Conservation (phyloP, 2,888 invertebrate species). For the Lasioglossum calceatum region DNA sequence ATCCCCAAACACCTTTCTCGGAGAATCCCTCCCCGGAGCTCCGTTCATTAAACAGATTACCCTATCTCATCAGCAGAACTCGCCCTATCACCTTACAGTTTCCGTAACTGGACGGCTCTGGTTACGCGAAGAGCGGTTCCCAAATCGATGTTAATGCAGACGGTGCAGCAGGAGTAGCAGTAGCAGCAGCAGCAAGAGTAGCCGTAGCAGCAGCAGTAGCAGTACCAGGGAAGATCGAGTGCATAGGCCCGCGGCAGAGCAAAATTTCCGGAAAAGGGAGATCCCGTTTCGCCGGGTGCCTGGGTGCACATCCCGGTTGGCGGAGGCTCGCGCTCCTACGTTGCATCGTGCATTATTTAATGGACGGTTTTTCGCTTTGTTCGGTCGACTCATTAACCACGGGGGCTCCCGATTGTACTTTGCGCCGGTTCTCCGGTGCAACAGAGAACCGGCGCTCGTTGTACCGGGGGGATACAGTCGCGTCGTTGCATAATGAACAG, state of each 20-base stretch:
- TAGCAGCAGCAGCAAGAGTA: background rate
- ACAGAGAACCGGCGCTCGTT: constrained; percentile 74
- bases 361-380: constrained; percentile 83
- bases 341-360: constrained; percentile 83
- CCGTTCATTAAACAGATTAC: background rate
- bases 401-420: constrained; percentile 81
- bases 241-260: constrained; percentile 19
- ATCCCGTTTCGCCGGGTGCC: constrained; percentile 40
- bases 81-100: background rate
- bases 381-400: constrained; percentile 82
- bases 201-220: background rate
- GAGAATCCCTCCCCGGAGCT: background rate
- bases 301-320: constrained; percentile 48
- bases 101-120: background rate
- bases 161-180: background rate
- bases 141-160: background rate
- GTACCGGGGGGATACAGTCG: constrained; percentile 73
- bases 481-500: constrained; percentile 83
- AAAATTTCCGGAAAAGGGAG: constrained; percentile 58
- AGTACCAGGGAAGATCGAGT: background rate
- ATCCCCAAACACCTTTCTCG: background rate
- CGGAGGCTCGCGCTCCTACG: constrained; percentile 59
- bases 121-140: background rate
- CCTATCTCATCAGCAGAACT: background rate
- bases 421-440: constrained; percentile 77